phyloP scores from a whole-genome alignment of 2,113 vertebrate species.

The Anas platyrhynchos region DNA sequence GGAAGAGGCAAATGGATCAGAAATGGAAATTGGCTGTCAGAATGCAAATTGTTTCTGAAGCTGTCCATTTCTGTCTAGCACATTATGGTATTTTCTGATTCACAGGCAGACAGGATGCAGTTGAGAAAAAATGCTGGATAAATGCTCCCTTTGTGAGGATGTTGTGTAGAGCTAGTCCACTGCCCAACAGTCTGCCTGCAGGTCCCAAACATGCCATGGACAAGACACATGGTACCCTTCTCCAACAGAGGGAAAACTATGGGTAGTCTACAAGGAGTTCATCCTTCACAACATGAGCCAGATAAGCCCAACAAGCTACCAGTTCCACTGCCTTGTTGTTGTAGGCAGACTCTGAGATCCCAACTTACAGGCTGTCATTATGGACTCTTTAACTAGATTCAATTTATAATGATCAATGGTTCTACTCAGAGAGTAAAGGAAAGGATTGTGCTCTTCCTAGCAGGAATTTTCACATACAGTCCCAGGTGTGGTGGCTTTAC shows the following conservation, averaged over 20 bases:
- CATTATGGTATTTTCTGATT: background rate
- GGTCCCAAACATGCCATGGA: background rate
- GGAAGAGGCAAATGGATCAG: background rate
- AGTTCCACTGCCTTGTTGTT: background rate
- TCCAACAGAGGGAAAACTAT: background rate
- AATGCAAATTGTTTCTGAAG: background rate
- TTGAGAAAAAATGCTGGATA: background rate
- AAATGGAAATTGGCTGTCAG: background rate
- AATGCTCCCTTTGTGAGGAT: background rate
- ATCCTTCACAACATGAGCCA: background rate
- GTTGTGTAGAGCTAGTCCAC: background rate
- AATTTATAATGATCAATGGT: background rate
- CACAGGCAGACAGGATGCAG: background rate
- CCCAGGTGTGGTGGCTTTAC: no score
- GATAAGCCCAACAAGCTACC: background rate
- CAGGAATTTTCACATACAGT: background rate
- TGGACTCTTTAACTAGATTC: background rate
- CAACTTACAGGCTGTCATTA: background rate
- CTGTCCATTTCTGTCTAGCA: background rate
- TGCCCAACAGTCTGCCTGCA: accelerated
- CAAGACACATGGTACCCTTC: accelerated
- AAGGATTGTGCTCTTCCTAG: background rate
- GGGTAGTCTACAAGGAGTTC: no score
- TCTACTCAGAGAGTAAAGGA: background rate
- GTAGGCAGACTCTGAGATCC: background rate